Evolutionary conservation across 37 sponge, comb jelly and placozoan genomes (phyloP).

Genomic region (Tethya wilhelma): DNA sequence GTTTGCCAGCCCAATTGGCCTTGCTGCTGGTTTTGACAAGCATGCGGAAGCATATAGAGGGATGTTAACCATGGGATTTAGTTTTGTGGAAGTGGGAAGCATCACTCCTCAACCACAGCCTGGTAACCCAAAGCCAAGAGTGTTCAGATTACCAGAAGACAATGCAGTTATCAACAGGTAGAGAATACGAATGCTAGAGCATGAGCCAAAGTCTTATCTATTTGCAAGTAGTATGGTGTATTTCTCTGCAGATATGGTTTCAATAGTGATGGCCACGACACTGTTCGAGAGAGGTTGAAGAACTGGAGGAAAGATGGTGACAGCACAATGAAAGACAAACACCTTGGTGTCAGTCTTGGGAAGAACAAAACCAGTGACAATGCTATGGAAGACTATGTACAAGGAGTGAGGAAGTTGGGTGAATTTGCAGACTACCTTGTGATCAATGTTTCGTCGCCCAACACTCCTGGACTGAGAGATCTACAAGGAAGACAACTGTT

Average conservation of each 20-base stretch:
- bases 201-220: not conserved
- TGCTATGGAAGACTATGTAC: conserved; percentile 76
- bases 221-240: not conserved
- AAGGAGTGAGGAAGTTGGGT: conserved; percentile 79
- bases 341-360: conserved; percentile 92
- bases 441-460: conserved; percentile 97
- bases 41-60: conserved; percentile 81
- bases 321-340: not conserved
- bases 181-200: not conserved
- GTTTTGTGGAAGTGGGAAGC: conserved; percentile 94
- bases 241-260: conserved; percentile 78
- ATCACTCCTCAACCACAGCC: conserved; percentile 89
- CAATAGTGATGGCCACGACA: conserved; percentile 80
- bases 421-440: conserved; percentile 90
- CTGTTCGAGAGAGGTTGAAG: conserved; percentile 56
- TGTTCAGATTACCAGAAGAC: conserved; percentile 89
- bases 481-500: conserved; percentile 81
- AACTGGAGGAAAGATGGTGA: not conserved
- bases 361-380: conserved; percentile 87
- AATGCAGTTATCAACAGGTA: conserved; percentile 93
- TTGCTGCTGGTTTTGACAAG: conserved; percentile 98
- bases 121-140: conserved; percentile 86
- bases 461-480: conserved; percentile 94
- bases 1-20: conserved; percentile 87
- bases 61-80: conserved; percentile 84